These are phyloP conservation scores for Ageneiosus marmoratus DNA, from an alignment of 2,113 vertebrate species.

Conservation along the genomic window DNA sequence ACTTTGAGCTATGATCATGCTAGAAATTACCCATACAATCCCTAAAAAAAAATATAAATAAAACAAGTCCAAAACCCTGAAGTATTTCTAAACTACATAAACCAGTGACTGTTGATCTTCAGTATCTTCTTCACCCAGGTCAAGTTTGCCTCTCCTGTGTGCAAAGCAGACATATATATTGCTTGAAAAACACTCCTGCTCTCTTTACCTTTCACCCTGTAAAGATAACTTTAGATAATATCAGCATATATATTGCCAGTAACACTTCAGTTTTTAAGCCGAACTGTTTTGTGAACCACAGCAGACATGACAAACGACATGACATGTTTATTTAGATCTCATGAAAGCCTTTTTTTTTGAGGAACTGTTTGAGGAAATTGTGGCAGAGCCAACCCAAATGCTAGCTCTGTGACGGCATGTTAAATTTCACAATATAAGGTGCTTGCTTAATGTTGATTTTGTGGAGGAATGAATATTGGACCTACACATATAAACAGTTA, in stretches of 20 bases:
- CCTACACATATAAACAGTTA: not conserved
- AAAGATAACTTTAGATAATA: conserved; percentile 50
- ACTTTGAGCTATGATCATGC: too few species aligned
- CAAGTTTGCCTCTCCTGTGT: not conserved
- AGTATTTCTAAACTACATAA: too few species aligned
- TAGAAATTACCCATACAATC: too few species aligned
- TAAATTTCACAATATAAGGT: not conserved
- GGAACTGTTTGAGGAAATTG: not conserved
- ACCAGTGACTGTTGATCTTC: not conserved
- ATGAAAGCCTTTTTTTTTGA: not conserved
- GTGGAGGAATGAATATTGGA: not conserved
- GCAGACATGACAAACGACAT: not conserved
- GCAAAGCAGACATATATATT: not conserved
- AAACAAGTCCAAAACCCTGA: too few species aligned
- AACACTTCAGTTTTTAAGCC: not conserved
- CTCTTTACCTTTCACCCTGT: conserved; percentile 49
- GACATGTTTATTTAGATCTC: not conserved
- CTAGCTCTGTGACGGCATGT: not conserved
- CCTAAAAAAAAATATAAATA: too few species aligned
- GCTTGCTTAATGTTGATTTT: not conserved
- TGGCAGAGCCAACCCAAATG: not conserved
- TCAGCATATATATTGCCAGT: conserved; percentile 48
- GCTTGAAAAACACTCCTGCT: conserved; percentile 9
- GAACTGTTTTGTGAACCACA: conserved; percentile 5
- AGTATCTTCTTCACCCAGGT: not conserved